Evolutionary conservation across 2,888 invertebrate genomes (phyloP).

Genomic region (Chaitophorus viminalis): DNA sequence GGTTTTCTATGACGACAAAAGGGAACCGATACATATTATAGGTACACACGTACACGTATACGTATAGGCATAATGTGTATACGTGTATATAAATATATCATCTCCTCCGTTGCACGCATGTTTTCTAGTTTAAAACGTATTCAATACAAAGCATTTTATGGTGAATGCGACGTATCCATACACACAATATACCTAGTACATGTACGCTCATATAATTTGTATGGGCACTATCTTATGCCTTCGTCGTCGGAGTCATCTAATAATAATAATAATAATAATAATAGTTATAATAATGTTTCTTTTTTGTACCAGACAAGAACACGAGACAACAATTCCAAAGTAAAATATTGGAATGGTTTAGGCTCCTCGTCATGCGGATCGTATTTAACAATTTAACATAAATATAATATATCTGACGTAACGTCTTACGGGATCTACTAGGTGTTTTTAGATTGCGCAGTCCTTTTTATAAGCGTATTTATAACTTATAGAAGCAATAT

Average conservation of each 20-base stretch:
- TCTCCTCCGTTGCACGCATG: constrained; percentile 58
- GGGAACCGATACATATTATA: constrained; percentile 55
- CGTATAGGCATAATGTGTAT: background rate
- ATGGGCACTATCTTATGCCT: background rate
- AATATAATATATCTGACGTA: background rate
- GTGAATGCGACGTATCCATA: constrained; percentile 53
- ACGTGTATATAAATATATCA: constrained; percentile 25
- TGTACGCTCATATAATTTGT: background rate
- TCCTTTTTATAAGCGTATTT: no score
- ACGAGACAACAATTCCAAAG: constrained; percentile 17
- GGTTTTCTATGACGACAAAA: constrained; percentile 63
- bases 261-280: constrained; percentile 46
- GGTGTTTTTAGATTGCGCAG: no score
- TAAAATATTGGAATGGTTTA: background rate
- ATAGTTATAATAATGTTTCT: constrained; percentile 30
- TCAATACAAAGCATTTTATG: constrained; percentile 59
- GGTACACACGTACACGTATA: background rate
- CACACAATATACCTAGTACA: constrained; percentile 31
- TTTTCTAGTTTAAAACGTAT: constrained; percentile 43
- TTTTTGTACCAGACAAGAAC: constrained; percentile 16
- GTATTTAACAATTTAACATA: background rate
- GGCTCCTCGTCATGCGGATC: background rate
- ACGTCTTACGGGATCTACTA: no score
- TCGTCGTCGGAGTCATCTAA: constrained; percentile 36
- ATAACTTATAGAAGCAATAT: no score